Base-by-base conservation (phyloP, 2,797 vertebrate species). In the Lithobates sylvaticus region DNA sequence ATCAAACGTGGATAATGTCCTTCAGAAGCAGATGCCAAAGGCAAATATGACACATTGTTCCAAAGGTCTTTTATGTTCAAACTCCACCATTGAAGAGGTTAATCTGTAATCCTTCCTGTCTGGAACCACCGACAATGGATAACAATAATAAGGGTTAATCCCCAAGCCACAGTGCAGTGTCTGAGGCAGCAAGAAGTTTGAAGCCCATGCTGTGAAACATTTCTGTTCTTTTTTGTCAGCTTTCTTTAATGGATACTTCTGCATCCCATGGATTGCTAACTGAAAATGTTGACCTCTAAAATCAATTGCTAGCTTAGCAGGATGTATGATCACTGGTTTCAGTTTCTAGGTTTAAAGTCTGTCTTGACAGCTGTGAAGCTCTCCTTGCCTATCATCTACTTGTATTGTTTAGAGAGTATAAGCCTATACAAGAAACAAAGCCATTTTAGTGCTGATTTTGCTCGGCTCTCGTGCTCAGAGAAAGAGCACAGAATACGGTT, bases 91-190 rank as follows among this genome's bases (percentile, higher is more conserved):
- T 29, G 36, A 71, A 80, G 77, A 83, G 58, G 61, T 68, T 87
- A 87, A 75, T 79, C 76, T 79, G 69, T 72, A 39, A 83, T 83
- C 76, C 69, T 78, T 67, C 81, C 75, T 81, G 42, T 83, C 58
- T 74, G 76, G 64, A 27, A 36, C 64, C 65, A 65, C 58, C 54
- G 72, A 82, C 72, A 82, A 77, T 73, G 74, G 42, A 65, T 78
- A 87, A 74, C 70, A 87, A 87, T 72, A 76, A 78, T 50, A 84
- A 87, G 81, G 81, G 86, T 87, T 87, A 87, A 87, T 84, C 70
- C 70, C 58, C 58, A 58, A 73, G 36, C 81, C 36, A 83, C 27
- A 50, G 21, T 3, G 32, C 86, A 79, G 18, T 44, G 71, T 79
- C 75, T 84, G 32, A 76, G 71, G 26, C 76, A 42, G 71, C 71